Evolutionary conservation across 2,888 invertebrate species (phyloP), one percentile per base, ranked within the genome.

Genomic region (Brachylomia viminalis): DNA sequence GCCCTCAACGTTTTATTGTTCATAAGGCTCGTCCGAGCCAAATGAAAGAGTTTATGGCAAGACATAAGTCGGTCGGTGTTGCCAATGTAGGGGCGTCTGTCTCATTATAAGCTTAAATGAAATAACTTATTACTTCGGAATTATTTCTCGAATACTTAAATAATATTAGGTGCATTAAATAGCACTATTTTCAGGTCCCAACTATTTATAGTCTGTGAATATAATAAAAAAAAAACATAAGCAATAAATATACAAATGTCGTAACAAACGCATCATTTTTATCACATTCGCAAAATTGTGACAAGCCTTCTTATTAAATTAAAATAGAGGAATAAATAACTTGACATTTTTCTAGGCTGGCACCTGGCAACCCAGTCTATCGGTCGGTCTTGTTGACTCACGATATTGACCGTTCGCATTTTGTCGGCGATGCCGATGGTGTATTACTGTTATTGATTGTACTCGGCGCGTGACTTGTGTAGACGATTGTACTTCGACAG

Each of bases 1-100:
- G 95, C 96, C 96, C 96, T 96, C 95, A 94, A 94, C 94, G 94
- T 96, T 96, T 96, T 96, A 96, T 96, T 96, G 96, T 96, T 96
- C 96, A 96, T 96, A 96, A 96, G 96, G 93, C 96, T 95, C 96
- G 96, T 95, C 95, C 95, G 94, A 93, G 95, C 96, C 96, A 96
- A 96, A 96, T 96, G 96, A 96, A 96, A 96, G 95, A 95, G 95
- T 96, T 96, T 96, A 96, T 96, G 95, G 94, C 95, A 94, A 92
- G 95, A 94, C 94, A 93, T 96, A 95, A 95, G 95, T 94, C 94
- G 93, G 91, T 90, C 91, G 86, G 94, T 95, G 96, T 95, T 95
- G 95, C 95, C 92, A 93, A 80, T 90, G 89, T 86, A 87, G 79
- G 89, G 90, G 89, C 90, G 90, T 83, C 79, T 90, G 88, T 89